Conservation (phyloP, 1,140 invertebrate genomes). For the Lucilia cuprina region DNA sequence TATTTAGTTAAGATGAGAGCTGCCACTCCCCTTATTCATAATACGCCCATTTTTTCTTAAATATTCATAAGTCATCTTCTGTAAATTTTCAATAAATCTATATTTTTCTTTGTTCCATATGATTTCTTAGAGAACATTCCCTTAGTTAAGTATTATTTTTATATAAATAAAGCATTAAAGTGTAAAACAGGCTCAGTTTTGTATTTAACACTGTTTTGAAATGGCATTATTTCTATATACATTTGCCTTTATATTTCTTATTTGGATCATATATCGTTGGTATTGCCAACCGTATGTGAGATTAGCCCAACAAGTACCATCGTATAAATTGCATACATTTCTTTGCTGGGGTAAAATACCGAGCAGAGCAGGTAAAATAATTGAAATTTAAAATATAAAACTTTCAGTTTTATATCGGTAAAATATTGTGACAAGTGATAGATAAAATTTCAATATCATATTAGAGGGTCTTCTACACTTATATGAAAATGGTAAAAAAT, state of each 20-base stretch:
- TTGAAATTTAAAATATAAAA: background rate
- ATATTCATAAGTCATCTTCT: too few relatives aligned
- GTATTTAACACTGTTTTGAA: background rate
- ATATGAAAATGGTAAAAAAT: background rate
- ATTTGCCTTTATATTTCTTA: background rate
- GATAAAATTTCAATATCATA: too few relatives aligned
- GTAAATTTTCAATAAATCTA: too few relatives aligned
- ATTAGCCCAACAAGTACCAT: background rate
- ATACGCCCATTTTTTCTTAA: too few relatives aligned
- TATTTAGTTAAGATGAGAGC: too few relatives aligned
- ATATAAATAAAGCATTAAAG: too few relatives aligned
- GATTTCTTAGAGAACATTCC: too few relatives aligned
- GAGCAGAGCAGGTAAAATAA: background rate
- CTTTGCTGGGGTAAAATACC: background rate
- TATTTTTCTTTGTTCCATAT: too few relatives aligned
- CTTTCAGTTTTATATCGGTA: background rate
- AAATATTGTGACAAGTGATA: too few relatives aligned
- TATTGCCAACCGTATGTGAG: background rate
- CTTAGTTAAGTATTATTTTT: too few relatives aligned
- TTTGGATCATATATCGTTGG: background rate
- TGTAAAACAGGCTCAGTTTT: background rate
- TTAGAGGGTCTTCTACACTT: background rate
- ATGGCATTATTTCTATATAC: background rate
- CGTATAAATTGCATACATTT: background rate
- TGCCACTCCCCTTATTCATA: too few relatives aligned